Evolutionary conservation across 2,888 invertebrate species (phyloP).

Genomic region (Augiades crinisus): DNA sequence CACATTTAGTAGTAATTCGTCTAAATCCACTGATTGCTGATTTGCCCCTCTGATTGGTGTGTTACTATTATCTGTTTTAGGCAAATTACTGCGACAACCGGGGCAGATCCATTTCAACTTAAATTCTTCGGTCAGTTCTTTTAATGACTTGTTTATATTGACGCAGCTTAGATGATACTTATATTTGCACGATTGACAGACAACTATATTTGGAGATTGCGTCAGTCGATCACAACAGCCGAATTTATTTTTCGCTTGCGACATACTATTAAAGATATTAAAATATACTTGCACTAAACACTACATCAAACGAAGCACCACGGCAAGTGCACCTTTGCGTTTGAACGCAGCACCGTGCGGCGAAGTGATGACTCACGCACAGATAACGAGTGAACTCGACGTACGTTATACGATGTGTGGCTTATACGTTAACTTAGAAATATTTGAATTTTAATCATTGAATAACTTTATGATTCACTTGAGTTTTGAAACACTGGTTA

Average conservation of each 20-base stretch:
- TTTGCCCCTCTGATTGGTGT: background rate
- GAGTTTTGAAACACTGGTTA: background rate
- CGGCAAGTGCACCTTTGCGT: background rate
- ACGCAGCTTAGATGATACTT: constrained; percentile 11
- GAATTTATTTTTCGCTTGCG: background rate
- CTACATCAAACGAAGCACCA: background rate
- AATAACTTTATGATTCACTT: background rate
- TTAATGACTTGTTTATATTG: background rate
- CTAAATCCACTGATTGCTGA: background rate
- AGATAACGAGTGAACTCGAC: background rate
- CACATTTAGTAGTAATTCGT: background rate
- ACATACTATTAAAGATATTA: background rate
- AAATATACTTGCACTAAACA: too few species aligned
- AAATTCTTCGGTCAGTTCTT: constrained; percentile 9
- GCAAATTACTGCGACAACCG: constrained; percentile 10
- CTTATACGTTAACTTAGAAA: background rate
- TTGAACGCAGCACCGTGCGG: background rate
- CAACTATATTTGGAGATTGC: background rate
- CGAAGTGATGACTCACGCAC: background rate
- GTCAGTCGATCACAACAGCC: background rate
- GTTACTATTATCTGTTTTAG: constrained; percentile 10
- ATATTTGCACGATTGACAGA: constrained; percentile 2
- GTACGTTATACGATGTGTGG: background rate
- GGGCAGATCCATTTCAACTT: constrained; percentile 13
- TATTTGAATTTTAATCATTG: background rate